A percentile compares a stretch with the other conserved stretches of the same genome.
These are phyloP conservation scores for Dermatemys mawii DNA, from an alignment of 2,113 vertebrate genomes.

Conservation along the genomic window DNA sequence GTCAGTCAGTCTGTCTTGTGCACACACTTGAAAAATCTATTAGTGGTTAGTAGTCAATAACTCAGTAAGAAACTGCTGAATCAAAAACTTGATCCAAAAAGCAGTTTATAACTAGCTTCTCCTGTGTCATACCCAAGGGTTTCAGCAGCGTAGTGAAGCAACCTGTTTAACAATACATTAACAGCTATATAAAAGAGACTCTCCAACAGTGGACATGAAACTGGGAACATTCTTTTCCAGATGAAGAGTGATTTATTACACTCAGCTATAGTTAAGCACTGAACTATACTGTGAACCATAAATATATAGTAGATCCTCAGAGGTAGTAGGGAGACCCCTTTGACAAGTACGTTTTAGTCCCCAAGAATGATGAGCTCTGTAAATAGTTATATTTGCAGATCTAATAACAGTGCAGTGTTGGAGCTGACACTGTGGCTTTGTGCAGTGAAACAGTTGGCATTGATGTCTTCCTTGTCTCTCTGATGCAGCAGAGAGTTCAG, in stretches of 20 bases:
- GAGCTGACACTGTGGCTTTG: background rate
- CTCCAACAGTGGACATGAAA: conserved; percentile 21
- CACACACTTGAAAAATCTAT: background rate
- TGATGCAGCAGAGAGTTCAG: conserved; percentile 7
- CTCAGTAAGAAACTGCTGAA: conserved; percentile 43
- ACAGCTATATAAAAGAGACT: conserved; percentile 15
- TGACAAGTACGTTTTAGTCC: background rate
- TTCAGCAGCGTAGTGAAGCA: conserved; percentile 31
- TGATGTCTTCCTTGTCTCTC: conserved; percentile 23
- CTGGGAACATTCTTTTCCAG: conserved; percentile 31
- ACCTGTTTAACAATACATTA: conserved; percentile 10
- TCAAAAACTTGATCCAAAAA: conserved; percentile 28
- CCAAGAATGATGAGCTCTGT: conserved; percentile 39
- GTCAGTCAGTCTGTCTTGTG: background rate
- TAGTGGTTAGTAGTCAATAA: conserved; percentile 12
- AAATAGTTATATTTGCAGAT: background rate
- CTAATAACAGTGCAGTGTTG: conserved; percentile 2
- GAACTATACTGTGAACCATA: conserved; percentile 21
- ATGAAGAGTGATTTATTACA: conserved; percentile 27
- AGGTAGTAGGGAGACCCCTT: conserved; percentile 50
- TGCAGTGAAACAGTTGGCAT: conserved; percentile 33
- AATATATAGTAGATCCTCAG: conserved; percentile 32
- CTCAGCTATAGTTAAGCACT: conserved; percentile 17
- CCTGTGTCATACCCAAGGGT: conserved; percentile 26
- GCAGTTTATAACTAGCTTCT: conserved; percentile 45